Percentiles rank a stretch among this genome's conserved stretches.
Evolutionary conservation across 2,797 vertebrate species (phyloP).

Genomic region (Gymnothorax javanicus): DNA sequence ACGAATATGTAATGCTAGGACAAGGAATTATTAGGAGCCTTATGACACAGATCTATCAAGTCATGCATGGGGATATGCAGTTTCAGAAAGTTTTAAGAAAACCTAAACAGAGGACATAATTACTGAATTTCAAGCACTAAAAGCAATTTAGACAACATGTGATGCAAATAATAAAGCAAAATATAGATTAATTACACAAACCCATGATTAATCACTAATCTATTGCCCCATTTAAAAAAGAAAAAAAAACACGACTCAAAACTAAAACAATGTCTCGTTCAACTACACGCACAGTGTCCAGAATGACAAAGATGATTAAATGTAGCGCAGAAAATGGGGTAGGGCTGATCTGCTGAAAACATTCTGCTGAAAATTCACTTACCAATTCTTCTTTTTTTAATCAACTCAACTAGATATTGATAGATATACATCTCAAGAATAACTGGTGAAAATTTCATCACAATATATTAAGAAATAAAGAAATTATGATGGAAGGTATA

Average conservation of each 20-base stretch:
- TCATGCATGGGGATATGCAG: background rate
- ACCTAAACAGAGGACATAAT: no score
- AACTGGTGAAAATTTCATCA: no score
- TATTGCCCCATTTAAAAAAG: background rate
- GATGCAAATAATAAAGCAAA: no score
- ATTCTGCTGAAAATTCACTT: no score
- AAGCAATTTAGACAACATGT: no score
- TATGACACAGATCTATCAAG: background rate
- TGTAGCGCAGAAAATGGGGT: background rate
- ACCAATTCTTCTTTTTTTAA: no score
- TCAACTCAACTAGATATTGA: no score
- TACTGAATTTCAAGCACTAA: no score
- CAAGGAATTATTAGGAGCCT: background rate
- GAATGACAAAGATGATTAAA: background rate
- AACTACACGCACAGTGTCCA: background rate
- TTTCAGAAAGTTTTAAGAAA: background rate
- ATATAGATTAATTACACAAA: background rate
- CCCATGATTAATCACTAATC: background rate
- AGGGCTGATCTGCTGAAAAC: no score
- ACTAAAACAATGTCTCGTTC: background rate
- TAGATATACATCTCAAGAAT: no score
- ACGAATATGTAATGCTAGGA: background rate
- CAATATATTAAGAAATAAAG: no score
- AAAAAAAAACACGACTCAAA: background rate
- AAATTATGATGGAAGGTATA: no score